These are phyloP conservation scores for Marmota flaviventris DNA, from an alignment of 2,113 vertebrate species.

Conservation along the genomic window DNA sequence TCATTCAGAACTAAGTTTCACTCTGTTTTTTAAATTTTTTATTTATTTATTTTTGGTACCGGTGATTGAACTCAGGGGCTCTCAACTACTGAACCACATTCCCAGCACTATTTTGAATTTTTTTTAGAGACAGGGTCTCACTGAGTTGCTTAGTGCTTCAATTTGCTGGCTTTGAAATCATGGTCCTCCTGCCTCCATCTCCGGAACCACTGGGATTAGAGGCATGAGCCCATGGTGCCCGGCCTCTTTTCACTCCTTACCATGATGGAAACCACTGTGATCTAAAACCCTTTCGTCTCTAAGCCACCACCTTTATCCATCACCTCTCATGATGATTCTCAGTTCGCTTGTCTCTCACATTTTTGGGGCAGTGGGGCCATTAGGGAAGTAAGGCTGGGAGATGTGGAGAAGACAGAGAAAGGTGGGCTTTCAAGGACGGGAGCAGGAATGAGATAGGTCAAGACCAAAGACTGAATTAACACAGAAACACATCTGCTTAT, in stretches of 20 bases:
- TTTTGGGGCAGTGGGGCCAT: rapidly evolving
- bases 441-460: too few relatives aligned
- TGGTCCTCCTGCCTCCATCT: too few relatives aligned
- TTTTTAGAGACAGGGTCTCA: too few relatives aligned
- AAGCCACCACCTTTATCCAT: neutral
- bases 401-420: neutral
- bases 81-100: too few relatives aligned
- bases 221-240: too few relatives aligned
- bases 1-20: neutral
- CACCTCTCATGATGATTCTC: neutral
- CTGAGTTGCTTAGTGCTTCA: too few relatives aligned
- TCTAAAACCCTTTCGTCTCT: neutral
- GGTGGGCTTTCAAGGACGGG: neutral
- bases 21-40: too few relatives aligned
- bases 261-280: neutral
- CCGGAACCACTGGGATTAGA: too few relatives aligned
- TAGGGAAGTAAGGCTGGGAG: neutral
- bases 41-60: too few relatives aligned
- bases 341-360: rapidly evolving
- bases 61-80: too few relatives aligned
- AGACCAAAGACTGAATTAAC: neutral
- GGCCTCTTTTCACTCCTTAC: neutral
- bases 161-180: too few relatives aligned
- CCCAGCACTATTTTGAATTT: too few relatives aligned
- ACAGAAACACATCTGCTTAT: neutral